phyloP scores from a whole-genome alignment of 2,888 invertebrate genomes.

The Drosophila mimetica region DNA sequence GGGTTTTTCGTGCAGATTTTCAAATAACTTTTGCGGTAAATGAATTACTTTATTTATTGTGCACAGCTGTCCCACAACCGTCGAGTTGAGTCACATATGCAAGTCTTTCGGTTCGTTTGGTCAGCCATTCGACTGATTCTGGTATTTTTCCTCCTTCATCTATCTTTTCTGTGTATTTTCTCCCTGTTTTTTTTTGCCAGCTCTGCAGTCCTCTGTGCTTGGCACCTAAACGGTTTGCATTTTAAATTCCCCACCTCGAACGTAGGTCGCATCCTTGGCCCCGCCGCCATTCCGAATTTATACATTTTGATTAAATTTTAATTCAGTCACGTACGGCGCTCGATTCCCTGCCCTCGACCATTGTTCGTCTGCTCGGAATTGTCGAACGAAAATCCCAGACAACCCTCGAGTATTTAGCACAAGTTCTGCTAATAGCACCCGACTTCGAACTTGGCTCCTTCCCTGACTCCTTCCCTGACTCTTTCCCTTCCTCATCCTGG shows the following conservation, averaged over 20 bases:
- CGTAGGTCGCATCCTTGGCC: slow-evolving; percentile 1
- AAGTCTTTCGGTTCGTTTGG: slow-evolving; percentile 47
- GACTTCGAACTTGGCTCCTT: slow-evolving; percentile 34
- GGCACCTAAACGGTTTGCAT: slow-evolving; percentile 58
- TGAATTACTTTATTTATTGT: slow-evolving; percentile 79
- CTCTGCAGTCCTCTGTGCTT: slow-evolving; percentile 42
- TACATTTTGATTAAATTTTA: slow-evolving; percentile 80
- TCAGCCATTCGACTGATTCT: slow-evolving; percentile 5
- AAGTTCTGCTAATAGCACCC: slow-evolving; percentile 68
- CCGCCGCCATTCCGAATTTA: slow-evolving; percentile 63
- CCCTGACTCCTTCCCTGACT: neutral
- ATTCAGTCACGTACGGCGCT: slow-evolving; percentile 78
- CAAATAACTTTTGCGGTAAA: slow-evolving; percentile 75
- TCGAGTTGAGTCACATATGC: slow-evolving; percentile 45
- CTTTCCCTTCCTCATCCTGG: neutral
- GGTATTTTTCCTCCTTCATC: neutral
- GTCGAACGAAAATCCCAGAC: slow-evolving; percentile 48
- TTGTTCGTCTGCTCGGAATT: slow-evolving; percentile 50
- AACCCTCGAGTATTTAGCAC: slow-evolving; percentile 68
- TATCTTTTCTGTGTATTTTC: neutral
- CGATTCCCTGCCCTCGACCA: slow-evolving; percentile 34
- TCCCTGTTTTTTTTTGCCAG: slow-evolving; percentile 17
- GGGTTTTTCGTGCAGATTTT: slow-evolving; percentile 67
- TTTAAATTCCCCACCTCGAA: slow-evolving; percentile 47
- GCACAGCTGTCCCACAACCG: slow-evolving; percentile 61